Evolutionary conservation across 2,888 invertebrate genomes (phyloP).

Genomic region (Diaperis boleti): DNA sequence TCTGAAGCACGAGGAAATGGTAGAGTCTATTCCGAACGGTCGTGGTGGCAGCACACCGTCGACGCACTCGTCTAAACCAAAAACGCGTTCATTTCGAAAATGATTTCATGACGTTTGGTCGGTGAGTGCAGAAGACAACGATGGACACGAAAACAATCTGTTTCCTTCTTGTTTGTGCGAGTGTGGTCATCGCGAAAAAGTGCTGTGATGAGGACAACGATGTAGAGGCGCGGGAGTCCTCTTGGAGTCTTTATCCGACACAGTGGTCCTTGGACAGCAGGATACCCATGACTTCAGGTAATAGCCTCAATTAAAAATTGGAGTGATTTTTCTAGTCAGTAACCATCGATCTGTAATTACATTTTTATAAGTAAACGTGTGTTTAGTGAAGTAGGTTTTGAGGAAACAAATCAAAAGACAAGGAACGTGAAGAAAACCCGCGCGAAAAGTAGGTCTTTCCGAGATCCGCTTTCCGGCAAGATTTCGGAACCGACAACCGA

Average conservation of each 20-base stretch:
- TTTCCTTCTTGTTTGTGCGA: constrained; percentile 40
- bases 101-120: constrained; percentile 35
- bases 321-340: constrained; percentile 17
- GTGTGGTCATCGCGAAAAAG: constrained; percentile 16
- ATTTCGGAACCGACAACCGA: constrained; percentile 2
- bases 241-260: constrained; percentile 56
- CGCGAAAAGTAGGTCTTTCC: background rate
- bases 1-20: constrained; percentile 52
- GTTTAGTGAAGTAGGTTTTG: constrained; percentile 27
- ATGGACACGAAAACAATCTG: constrained; percentile 46
- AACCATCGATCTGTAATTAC: constrained; percentile 29
- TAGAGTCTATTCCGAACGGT: constrained; percentile 41
- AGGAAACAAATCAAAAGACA: constrained; percentile 21
- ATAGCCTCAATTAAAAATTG: too few species aligned
- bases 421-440: constrained; percentile 9
- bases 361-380: constrained; percentile 22
- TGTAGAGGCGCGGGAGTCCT: constrained; percentile 52
- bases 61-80: constrained; percentile 10
- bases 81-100: constrained; percentile 35
- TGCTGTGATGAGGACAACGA: constrained; percentile 46
- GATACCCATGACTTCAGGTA: constrained; percentile 60
- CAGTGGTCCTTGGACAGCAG: constrained; percentile 58
- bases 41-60: constrained; percentile 48
- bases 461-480: background rate
- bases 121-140: constrained; percentile 41